Base-by-base conservation (phyloP, 2,888 invertebrate genomes). In the Eretmocerus hayati region DNA sequence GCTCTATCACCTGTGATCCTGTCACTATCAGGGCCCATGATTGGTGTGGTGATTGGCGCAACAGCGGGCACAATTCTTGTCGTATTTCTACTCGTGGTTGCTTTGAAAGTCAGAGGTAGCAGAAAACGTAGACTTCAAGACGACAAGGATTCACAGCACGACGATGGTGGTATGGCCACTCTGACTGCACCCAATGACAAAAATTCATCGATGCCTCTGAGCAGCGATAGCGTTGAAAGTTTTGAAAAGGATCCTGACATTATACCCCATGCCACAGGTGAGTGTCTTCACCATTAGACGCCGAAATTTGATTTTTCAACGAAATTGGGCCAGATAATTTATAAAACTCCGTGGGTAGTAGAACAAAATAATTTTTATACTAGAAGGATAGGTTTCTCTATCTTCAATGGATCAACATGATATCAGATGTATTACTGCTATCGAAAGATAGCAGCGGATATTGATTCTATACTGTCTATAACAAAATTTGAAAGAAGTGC, bases 161-260 rank as follows among this genome's bases (percentile, higher is more conserved):
- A 68, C 61, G 66, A 66, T 57, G 65, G 66, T 13, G 66, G 66
- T 30, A 66, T 66, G 66, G 63, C 66, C 35, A 66, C 65, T 42
- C 62, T 66, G 30, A 65, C 65, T 20, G 62, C 65, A 37, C 63
- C 65, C 44, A 60, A 55, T 46, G 67, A 68, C 60, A 68, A 69
- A 57, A 65, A 68, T 37, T 62, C 67, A 41, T 62, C 63, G 45
- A 53, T 68, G 47, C 69, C 69, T 26, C 58, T 65, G 45, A 68
- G 59, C 51, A 59, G 66, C 46, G 67, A 65, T 55, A 67, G 68
- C 59, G 64, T 66, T 55, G 69, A 69, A 57, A 67, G 67, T 59
- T 69, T 69, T 56, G 67, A 69, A 55, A 69, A 69, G 63, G 65
- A 69, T 57, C 69, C 69, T 8, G 69, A 69, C 53, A 69, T 69